Evolutionary conservation across 2,797 vertebrate genomes (phyloP).

Genomic region (Diplodus sargus): DNA sequence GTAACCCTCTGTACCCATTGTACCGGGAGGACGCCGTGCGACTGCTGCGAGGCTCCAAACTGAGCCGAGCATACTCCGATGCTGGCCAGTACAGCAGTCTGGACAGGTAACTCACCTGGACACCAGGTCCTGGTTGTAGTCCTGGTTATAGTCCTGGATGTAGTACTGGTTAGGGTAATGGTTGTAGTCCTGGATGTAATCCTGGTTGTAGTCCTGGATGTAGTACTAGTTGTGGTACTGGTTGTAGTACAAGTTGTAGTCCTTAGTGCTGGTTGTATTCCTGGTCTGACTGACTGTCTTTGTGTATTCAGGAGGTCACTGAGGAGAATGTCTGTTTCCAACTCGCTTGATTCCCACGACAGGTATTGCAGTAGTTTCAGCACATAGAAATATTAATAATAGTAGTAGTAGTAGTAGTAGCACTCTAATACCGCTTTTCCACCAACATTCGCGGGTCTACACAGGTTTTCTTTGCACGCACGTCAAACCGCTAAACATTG

Average conservation of each 20-base stretch:
- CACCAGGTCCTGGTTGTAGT: no score
- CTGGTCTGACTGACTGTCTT: conserved; percentile 8
- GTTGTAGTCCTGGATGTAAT: neutral
- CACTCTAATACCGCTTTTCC: no score
- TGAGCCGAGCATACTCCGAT: conserved; percentile 86
- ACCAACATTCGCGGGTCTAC: no score
- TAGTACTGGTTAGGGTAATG: neutral
- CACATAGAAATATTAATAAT: no score
- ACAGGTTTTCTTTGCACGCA: no score
- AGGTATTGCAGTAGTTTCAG: conserved; percentile 52
- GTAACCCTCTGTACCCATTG: conserved; percentile 84
- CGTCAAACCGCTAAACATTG: no score
- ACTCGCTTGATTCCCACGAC: conserved; percentile 69
- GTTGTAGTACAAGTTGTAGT: neutral
- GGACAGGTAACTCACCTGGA: conserved; percentile 83
- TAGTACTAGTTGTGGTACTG: neutral
- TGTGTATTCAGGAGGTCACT: conserved; percentile 55
- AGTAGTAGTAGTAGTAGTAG: no score
- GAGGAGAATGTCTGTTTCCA: conserved; percentile 71
- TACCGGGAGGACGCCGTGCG: conserved; percentile 91
- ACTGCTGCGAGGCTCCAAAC: conserved; percentile 85
- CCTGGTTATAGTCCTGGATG: neutral
- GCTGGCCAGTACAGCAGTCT: conserved; percentile 83
- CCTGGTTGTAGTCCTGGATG: neutral
- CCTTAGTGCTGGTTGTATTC: neutral